phyloP scores from a whole-genome alignment of 2,113 vertebrate genomes.

The Sporophila hypoxantha region DNA sequence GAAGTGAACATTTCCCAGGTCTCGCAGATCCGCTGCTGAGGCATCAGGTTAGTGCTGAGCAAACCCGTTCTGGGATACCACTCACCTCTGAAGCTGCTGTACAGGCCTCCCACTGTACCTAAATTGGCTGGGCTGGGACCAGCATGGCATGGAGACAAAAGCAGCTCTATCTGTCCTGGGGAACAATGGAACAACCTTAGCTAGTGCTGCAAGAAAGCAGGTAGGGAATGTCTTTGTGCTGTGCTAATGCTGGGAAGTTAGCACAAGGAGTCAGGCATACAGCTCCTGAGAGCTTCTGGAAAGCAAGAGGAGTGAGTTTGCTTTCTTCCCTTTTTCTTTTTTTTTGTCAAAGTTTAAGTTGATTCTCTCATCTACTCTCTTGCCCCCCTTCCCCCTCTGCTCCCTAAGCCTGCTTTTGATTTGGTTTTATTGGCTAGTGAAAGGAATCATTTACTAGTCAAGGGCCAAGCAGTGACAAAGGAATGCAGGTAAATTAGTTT shows the following conservation, averaged over 20 bases:
- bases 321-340: background rate
- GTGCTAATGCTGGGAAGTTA: background rate
- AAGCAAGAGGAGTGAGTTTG: constrained; percentile 21
- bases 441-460: constrained; percentile 73
- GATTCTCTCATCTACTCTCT: constrained; percentile 2
- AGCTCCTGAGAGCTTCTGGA: constrained; percentile 10
- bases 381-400: constrained; percentile 31
- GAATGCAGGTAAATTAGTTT: constrained; percentile 74
- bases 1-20: background rate
- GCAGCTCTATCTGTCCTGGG: background rate
- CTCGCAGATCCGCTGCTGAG: background rate
- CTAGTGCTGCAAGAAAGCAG: constrained; percentile 4
- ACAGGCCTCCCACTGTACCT: background rate
- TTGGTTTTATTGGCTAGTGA: constrained; percentile 70
- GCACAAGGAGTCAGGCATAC: background rate
- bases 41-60: background rate
- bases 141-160: background rate
- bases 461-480: constrained; percentile 63
- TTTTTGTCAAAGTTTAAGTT: constrained; percentile 10
- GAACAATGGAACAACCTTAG: background rate
- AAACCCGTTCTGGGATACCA: accelerated
- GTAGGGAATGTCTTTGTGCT: constrained; percentile 21
- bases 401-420: constrained; percentile 64
- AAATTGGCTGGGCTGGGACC: background rate
- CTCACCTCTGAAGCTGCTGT: background rate